Percentiles rank a stretch among this genome's conserved stretches.
Evolutionary conservation across 1,140 invertebrate species (phyloP).

Genomic region (Batillaria attramentaria): DNA sequence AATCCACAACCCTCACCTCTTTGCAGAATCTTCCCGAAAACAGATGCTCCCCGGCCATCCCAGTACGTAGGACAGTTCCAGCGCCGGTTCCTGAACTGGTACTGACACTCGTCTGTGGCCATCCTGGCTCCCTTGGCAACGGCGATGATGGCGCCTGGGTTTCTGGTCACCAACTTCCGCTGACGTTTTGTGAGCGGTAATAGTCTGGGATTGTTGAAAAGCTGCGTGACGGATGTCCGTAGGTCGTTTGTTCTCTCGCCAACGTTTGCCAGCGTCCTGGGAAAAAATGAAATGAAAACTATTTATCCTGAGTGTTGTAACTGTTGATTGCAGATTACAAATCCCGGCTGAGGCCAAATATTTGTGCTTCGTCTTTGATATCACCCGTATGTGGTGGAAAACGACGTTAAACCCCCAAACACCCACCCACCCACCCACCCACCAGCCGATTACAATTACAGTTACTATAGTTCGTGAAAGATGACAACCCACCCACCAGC

Average conservation of each 20-base stretch:
- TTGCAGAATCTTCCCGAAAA: constrained; percentile 69
- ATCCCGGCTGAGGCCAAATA: too few relatives aligned
- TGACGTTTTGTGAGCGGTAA: constrained; percentile 67
- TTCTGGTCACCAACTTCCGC: constrained; percentile 62
- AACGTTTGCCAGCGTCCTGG: constrained; percentile 65
- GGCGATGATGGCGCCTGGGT: constrained; percentile 68
- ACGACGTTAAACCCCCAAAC: too few relatives aligned
- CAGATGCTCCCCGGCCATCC: constrained; percentile 55
- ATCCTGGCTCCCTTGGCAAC: constrained; percentile 66
- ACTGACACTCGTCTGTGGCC: constrained; percentile 70
- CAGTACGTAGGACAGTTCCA: constrained; percentile 71
- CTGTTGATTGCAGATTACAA: neutral
- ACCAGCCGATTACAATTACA: neutral
- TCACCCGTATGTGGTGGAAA: too few relatives aligned
- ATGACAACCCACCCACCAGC: neutral
- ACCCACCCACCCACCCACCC: too few relatives aligned
- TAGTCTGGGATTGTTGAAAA: constrained; percentile 63
- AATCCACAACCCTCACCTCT: constrained; percentile 54
- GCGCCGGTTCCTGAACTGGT: constrained; percentile 67
- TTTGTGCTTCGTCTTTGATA: too few relatives aligned
- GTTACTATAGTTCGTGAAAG: neutral
- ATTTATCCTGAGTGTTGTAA: neutral
- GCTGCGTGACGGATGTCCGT: constrained; percentile 51
- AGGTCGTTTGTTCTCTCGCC: constrained; percentile 61
- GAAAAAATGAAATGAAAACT: constrained; percentile 18